Percentiles rank a stretch among this genome's conserved stretches.
These are phyloP conservation scores for Epinephelus moara DNA, from an alignment of 2,113 vertebrate species.

Conservation along the genomic window DNA sequence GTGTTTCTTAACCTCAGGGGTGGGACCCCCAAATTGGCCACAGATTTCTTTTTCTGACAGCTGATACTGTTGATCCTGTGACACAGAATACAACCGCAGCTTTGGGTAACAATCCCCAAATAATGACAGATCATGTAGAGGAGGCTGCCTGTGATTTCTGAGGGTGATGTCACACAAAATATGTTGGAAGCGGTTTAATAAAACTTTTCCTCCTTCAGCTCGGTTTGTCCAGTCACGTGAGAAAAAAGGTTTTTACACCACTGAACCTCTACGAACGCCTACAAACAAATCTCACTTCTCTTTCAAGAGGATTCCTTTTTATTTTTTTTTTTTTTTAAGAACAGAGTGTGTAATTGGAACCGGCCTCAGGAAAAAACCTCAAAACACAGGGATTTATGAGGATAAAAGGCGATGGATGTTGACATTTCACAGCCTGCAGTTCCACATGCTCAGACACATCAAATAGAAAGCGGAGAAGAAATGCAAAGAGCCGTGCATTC, in stretches of 20 bases:
- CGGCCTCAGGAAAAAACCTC: neutral
- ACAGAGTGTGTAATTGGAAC: constrained; percentile 7
- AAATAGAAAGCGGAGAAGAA: neutral
- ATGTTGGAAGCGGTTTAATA: neutral
- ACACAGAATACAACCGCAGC: neutral
- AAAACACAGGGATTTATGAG: constrained; percentile 1
- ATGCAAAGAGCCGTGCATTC: neutral
- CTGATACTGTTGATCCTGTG: constrained; percentile 11
- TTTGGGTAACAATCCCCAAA: neutral
- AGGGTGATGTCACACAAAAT: neutral
- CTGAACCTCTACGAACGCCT: neutral
- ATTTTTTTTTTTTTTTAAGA: neutral
- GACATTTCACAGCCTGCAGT: constrained; percentile 13
- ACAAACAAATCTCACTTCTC: constrained; percentile 2
- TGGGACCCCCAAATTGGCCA: neutral
- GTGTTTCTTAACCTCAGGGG: constrained; percentile 1
- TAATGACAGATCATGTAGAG: neutral
- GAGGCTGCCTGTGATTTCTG: neutral
- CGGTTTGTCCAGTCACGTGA: neutral
- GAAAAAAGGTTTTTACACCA: neutral
- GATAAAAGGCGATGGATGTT: constrained; percentile 23
- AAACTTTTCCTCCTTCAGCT: neutral
- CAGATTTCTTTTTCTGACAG: neutral
- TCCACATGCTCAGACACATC: constrained; percentile 8
- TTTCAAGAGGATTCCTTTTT: neutral